Evolutionary conservation across 2,888 invertebrate genomes (phyloP).

Genomic region (Harpagoxenus sublaevis): DNA sequence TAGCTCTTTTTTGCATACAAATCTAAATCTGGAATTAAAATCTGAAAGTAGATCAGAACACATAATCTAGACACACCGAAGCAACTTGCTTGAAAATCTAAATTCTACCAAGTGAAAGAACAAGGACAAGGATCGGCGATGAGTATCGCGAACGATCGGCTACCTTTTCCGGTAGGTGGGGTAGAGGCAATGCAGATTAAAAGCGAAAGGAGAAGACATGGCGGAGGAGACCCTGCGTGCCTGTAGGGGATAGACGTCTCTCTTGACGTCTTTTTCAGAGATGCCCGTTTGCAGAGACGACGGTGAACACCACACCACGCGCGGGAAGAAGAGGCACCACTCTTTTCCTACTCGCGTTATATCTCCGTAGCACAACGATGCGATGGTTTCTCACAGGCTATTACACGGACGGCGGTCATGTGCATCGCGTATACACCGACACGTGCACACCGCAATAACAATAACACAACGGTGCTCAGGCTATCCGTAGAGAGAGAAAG

Average conservation of each 20-base stretch:
- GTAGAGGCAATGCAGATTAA: conserved; percentile 74
- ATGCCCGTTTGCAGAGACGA: conserved; percentile 40
- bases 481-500: conserved; percentile 22
- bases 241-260: conserved; percentile 62
- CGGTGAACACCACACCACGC: conserved; percentile 17
- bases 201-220: conserved; percentile 77
- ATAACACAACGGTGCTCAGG: conserved; percentile 68
- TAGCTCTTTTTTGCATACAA: not conserved
- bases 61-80: not conserved
- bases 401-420: conserved; percentile 59
- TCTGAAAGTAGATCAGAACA: not conserved
- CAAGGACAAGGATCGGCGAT: conserved; percentile 1
- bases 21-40: not conserved
- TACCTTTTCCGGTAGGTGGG: conserved; percentile 69
- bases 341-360: conserved; percentile 49
- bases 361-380: conserved; percentile 50
- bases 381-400: conserved; percentile 66
- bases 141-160: conserved; percentile 52
- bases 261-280: conserved; percentile 68
- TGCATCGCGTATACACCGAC: conserved; percentile 65
- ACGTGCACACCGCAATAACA: conserved; percentile 74
- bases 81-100: not conserved
- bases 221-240: conserved; percentile 44
- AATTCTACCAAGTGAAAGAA: not conserved
- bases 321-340: conserved; percentile 26